Percentiles rank a stretch among this genome's conserved stretches.
phyloP scores from a whole-genome alignment of 2,888 invertebrate species.

The Plagodis pulveraria region DNA sequence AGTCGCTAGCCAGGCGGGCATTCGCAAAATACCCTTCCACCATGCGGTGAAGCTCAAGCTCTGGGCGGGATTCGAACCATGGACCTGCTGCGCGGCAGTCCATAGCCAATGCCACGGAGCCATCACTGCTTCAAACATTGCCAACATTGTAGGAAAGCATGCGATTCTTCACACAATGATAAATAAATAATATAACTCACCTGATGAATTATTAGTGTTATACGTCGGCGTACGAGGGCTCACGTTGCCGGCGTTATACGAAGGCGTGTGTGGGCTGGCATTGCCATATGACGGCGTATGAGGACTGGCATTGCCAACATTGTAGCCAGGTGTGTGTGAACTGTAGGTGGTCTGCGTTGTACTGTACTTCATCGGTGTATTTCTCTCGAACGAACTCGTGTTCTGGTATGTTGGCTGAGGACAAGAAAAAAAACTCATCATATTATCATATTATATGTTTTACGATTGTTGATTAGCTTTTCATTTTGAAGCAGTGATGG shows the following conservation, averaged over 20 bases:
- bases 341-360: conserved; percentile 50
- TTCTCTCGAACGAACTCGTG: conserved; percentile 75
- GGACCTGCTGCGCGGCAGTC: too few relatives aligned
- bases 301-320: conserved; percentile 16
- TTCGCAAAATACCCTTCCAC: too few relatives aligned
- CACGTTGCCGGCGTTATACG: conserved; percentile 24
- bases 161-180: too few relatives aligned
- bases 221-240: conserved; percentile 19
- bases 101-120: too few relatives aligned
- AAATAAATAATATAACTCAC: background rate
- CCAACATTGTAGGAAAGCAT: too few relatives aligned
- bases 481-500: too few relatives aligned
- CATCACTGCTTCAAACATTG: too few relatives aligned
- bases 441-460: too few relatives aligned
- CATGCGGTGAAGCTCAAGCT: too few relatives aligned
- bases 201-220: conserved; percentile 12
- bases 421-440: background rate
- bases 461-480: too few relatives aligned
- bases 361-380: conserved; percentile 70
- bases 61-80: too few relatives aligned
- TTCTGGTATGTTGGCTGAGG: conserved; percentile 89
- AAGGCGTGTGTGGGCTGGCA: conserved; percentile 7
- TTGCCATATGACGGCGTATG: conserved; percentile 13
- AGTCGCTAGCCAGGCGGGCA: too few relatives aligned
- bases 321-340: conserved; percentile 39